Base-by-base conservation (phyloP, 2,113 vertebrate species). In the Hippotragus niger region DNA sequence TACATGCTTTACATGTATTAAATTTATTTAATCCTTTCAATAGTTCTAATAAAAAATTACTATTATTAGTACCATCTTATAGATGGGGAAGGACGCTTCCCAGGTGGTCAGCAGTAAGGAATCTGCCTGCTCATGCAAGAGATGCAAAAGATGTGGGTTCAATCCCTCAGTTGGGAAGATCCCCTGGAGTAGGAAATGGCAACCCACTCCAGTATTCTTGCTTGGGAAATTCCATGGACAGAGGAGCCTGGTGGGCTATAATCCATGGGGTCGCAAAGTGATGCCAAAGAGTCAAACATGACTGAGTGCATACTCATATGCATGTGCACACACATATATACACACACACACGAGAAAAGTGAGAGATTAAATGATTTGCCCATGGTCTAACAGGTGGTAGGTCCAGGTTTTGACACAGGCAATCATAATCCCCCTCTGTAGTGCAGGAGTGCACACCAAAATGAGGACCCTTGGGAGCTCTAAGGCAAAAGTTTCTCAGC, bases 241-340 rank as follows among this genome's bases (percentile, higher is more conserved):
- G 71, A 43, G 40, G 12, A 43, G 71, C 21, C 36, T 76, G 71
- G 6, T 27, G 36, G 71, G 23, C 71, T 27, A 14, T 3, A 43
- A 40, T 15, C 71, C 71, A 27, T 15, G 12, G 40, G 40, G 23
- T 27, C 1, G 1, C 71, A 76, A 64, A 33, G 31, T 64, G 60
- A 64, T 6, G 0, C 7, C 60, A 7, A 76, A 43, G 3, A 43
- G 40, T 76, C 40, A 43, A 9, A 43, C 71, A 76, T 27, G 12
- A 43, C 40, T 76, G 71, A 76, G 36, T 7, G 71, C 23, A 27
- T 27, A 27, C 6, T 36, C n/a, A 40, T 40, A 6, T 23, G n/a
- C 64, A 71, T 0, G 2, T 21, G 12, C 5, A 3, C 11, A 43
- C 36, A 43, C 17, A 16, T 1, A 3, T 4, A 12, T 5, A 23